A percentile compares a stretch with the other conserved stretches of the same genome.
These are phyloP conservation scores for Apamea anceps DNA, from an alignment of 2,888 invertebrate genomes.

Conservation along the genomic window DNA sequence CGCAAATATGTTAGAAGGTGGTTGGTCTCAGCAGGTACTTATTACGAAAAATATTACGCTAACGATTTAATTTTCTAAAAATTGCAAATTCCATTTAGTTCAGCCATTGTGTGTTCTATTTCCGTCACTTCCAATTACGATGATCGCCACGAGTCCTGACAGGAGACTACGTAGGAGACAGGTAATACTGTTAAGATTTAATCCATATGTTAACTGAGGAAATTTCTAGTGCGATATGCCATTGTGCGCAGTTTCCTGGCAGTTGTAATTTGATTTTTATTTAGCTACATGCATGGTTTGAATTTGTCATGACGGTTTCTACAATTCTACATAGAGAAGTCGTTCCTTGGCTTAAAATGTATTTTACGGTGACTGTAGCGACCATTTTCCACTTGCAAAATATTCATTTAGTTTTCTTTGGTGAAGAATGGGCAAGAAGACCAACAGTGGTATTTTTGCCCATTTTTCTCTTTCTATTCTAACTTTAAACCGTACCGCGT, in stretches of 20 bases:
- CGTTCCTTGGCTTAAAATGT: neutral
- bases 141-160: neutral
- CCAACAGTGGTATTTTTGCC: neutral
- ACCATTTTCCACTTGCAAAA: neutral
- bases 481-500: neutral
- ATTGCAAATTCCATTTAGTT: neutral
- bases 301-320: neutral
- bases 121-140: constrained; percentile 16
- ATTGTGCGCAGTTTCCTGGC: constrained; percentile 28
- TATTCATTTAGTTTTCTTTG: neutral
- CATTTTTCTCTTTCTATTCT: neutral
- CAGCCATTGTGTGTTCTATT: neutral
- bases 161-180: neutral
- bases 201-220: constrained; percentile 28
- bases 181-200: constrained; percentile 34
- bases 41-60: neutral
- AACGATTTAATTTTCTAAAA: neutral
- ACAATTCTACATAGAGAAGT: neutral
- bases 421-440: neutral
- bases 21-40: neutral
- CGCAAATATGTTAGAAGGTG: neutral
- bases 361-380: neutral
- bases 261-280: constrained; percentile 41
- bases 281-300: neutral
- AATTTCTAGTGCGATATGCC: constrained; percentile 9